These are phyloP conservation scores for Bombyx mori DNA, from an alignment of 1,140 invertebrate genomes.

Conservation along the genomic window ASM3026992v2 NC_085118.1:322501-323000, in stretches of 20 bases:
- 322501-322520: too few relatives aligned
- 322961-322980: slow-evolving; percentile 50
- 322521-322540: too few relatives aligned
- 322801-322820: slow-evolving; percentile 14
- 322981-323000: slow-evolving; percentile 57
- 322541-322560: too few relatives aligned
- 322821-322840: slow-evolving; percentile 8
- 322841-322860: slow-evolving; percentile 11
- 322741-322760: slow-evolving; percentile 3
- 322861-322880: slow-evolving; percentile 50
- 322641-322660: slow-evolving; percentile 46
- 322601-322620: neutral
- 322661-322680: slow-evolving; percentile 58
- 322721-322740: slow-evolving; percentile 2
- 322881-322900: slow-evolving; percentile 66
- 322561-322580: too few relatives aligned
- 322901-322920: slow-evolving; percentile 67
- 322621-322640: slow-evolving; percentile 56
- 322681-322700: slow-evolving; percentile 17
- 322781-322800: slow-evolving; percentile 15
- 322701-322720: neutral
- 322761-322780: slow-evolving; percentile 12
- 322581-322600: too few relatives aligned
- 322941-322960: slow-evolving; percentile 63
- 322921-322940: slow-evolving; percentile 59